Base-by-base conservation (phyloP, 2,888 invertebrate species). In the Serrognathus titanus region DNA sequence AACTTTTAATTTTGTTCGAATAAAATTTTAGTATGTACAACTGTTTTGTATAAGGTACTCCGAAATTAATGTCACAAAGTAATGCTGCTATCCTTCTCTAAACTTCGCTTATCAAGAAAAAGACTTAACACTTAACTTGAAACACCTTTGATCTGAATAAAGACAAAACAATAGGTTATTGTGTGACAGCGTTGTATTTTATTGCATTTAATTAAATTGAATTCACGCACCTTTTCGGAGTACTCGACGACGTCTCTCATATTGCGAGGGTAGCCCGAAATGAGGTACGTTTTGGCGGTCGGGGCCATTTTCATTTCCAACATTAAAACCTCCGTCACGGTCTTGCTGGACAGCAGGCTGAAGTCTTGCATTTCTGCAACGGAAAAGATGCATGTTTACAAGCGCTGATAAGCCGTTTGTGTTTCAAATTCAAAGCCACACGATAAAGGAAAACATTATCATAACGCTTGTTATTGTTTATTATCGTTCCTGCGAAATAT, bases 251-350 rank as follows among this genome's bases (percentile, higher is more conserved):
- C 92, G 75, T 94, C 94, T 58, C 93, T 81, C 92, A 94, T 93
- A 66, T 90, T 92, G 61, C 94, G 83, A 20, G 94, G 94, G 80
- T 92, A 94, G 43, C 94, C 94, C 51, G 93, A 92, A 60, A 94
- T 88, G 53, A 94, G 84, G 80, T 90, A 94, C 0, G 92, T 89
- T 80, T 90, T 92, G 64, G 92, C 91, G 59, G 87, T 87, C 58
- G 91, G 92, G 58, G 92, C 90, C 92, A 93, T 92, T 81, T 93
- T 93, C 87, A 94, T 93, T 82, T 93, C 93, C 72, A 93, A 81
- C 92, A 93, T 92, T 57, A 94, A 82, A 4, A 93, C 93, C 76
- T 94, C 92, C 1, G 92, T 90, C 53, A 94, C 92, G 1, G 92
- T 92, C 78, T 88, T 90, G 69, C 92, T 92, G 61, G 92, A 90